These are phyloP conservation scores for Megaceryle alcyon DNA, from an alignment of 2,797 vertebrate species.

Conservation along the genomic window DNA sequence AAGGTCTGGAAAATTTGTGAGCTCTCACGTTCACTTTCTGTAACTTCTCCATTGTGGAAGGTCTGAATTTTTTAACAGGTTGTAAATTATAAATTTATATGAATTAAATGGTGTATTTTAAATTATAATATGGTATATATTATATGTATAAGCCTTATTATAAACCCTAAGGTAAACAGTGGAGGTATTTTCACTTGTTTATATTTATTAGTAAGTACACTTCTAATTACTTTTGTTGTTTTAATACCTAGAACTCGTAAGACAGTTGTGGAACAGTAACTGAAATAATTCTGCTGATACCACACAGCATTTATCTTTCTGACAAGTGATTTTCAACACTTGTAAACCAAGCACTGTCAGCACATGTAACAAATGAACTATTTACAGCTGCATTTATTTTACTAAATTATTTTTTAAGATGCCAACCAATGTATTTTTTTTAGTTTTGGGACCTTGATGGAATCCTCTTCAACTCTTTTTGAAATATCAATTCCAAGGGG, in stretches of 20 bases:
- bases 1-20: background rate
- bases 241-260: background rate
- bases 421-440: conserved; percentile 66
- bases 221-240: background rate
- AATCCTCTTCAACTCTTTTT: conserved; percentile 85
- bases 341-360: background rate
- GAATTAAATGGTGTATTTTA: background rate
- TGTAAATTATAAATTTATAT: background rate
- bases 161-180: background rate
- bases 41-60: background rate
- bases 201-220: background rate
- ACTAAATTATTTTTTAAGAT: background rate
- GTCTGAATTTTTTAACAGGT: background rate
- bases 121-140: background rate
- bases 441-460: conserved; percentile 84
- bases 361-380: background rate
- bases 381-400: conserved; percentile 13
- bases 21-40: background rate
- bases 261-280: background rate
- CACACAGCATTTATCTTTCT: background rate
- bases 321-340: background rate
- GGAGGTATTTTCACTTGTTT: background rate
- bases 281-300: background rate
- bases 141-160: background rate
- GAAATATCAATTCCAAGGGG: conserved; percentile 89